phyloP scores from a whole-genome alignment of 2,797 vertebrate species.

The Lophotriccus pileatus region DNA sequence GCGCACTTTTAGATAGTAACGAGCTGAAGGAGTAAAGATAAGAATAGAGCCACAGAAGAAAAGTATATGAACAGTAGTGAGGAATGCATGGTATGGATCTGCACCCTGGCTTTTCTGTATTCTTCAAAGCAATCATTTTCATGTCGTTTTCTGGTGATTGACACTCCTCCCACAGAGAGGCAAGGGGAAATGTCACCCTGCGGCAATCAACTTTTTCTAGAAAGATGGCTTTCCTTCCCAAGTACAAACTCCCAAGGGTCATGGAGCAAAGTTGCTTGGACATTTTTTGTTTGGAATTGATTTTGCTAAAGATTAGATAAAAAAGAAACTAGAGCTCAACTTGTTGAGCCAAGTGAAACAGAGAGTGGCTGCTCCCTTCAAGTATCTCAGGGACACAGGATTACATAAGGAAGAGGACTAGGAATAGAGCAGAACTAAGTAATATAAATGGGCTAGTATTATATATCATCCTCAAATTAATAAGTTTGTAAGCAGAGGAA shows the following conservation, averaged over 20 bases:
- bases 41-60: neutral
- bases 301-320: neutral
- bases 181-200: neutral
- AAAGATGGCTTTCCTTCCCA: neutral
- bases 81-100: neutral
- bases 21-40: neutral
- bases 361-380: neutral
- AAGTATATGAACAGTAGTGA: neutral
- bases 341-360: neutral
- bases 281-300: neutral
- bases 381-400: neutral
- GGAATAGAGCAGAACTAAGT: neutral
- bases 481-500: neutral
- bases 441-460: neutral
- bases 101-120: neutral
- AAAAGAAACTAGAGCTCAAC: neutral
- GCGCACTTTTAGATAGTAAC: neutral
- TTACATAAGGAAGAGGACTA: neutral
- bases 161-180: neutral
- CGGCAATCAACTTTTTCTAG: neutral
- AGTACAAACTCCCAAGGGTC: neutral
- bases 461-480: neutral
- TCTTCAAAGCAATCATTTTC: neutral
- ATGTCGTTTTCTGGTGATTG: accelerated
- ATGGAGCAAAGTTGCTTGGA: neutral